phyloP scores from a whole-genome alignment of 1,140 invertebrate genomes.

The Drosophila cardini region DNA sequence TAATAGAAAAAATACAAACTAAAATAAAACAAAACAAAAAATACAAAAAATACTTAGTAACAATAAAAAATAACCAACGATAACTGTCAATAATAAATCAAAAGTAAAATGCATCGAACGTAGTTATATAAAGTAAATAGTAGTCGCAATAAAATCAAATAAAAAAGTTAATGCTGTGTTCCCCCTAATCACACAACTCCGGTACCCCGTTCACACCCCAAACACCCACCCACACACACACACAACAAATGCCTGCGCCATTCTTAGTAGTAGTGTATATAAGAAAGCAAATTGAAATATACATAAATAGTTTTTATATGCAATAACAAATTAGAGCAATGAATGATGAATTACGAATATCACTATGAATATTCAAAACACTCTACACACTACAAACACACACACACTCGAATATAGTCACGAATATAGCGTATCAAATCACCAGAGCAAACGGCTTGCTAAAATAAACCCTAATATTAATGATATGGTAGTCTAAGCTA shows the following conservation, averaged over 20 bases:
- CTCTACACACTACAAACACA: slow-evolving; percentile 24
- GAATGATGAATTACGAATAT: slow-evolving; percentile 42
- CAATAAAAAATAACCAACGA: slow-evolving; percentile 72
- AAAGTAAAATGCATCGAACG: slow-evolving; percentile 79
- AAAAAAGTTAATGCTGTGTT: slow-evolving; percentile 39
- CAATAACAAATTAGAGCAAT: slow-evolving; percentile 70
- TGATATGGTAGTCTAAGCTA: slow-evolving; percentile 56
- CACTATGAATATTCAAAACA: slow-evolving; percentile 54
- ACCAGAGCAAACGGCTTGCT: slow-evolving; percentile 64
- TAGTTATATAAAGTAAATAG: slow-evolving; percentile 44
- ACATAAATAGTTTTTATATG: slow-evolving; percentile 74
- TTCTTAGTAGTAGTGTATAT: slow-evolving; percentile 72
- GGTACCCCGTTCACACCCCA: slow-evolving; percentile 5
- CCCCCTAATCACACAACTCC: slow-evolving; percentile 9
- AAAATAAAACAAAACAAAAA: slow-evolving; percentile 56
- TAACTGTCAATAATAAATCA: slow-evolving; percentile 79
- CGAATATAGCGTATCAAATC: slow-evolving; percentile 55
- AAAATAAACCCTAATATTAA: slow-evolving; percentile 48
- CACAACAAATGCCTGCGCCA: slow-evolving; percentile 54
- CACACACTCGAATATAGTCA: slow-evolving; percentile 56
- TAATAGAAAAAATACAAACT: slow-evolving; percentile 31
- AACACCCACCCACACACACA: slow-evolving; percentile 33
- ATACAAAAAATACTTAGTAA: slow-evolving; percentile 42
- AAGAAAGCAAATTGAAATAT: slow-evolving; percentile 52
- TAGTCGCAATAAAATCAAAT: slow-evolving; percentile 55